Conservation (phyloP, 2,113 vertebrate genomes). For the Paracyprichromis sp. region DNA sequence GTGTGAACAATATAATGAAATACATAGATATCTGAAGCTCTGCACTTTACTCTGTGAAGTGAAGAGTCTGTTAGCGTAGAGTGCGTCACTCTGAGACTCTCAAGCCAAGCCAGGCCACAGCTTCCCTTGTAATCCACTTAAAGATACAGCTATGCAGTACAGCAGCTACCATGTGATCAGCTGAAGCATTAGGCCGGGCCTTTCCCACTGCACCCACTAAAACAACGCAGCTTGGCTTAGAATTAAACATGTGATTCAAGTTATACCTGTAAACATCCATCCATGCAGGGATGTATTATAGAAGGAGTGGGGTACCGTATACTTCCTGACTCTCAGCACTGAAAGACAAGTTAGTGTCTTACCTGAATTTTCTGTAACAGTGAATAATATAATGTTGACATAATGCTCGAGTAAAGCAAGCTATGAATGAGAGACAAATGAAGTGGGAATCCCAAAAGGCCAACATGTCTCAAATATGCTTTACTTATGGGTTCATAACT, state of each 20-base stretch:
- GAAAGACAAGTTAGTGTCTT: neutral
- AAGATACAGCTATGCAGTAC: conserved; percentile 32
- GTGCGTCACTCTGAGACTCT: conserved; percentile 21
- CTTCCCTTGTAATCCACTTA: conserved; percentile 40
- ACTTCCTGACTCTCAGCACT: neutral
- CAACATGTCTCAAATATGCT: neutral
- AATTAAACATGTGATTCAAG: neutral
- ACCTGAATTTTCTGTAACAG: neutral
- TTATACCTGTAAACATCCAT: neutral
- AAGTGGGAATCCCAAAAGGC: neutral
- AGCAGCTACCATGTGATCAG: conserved; percentile 5
- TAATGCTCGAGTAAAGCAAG: neutral
- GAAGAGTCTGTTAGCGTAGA: neutral
- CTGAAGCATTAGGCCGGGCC: neutral
- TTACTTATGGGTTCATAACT: neutral
- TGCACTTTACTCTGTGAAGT: neutral
- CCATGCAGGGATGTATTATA: neutral
- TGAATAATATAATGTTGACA: neutral
- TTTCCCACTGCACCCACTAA: neutral
- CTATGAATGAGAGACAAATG: neutral
- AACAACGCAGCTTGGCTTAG: neutral
- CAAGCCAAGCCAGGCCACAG: conserved; percentile 35
- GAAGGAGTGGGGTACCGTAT: neutral
- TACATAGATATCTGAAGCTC: conserved; percentile 7
- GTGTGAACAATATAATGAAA: neutral